A percentile compares a stretch with the other conserved stretches of the same genome.
Evolutionary conservation across 2,113 vertebrate genomes (phyloP).

Genomic region (Paedocypris sp.): DNA sequence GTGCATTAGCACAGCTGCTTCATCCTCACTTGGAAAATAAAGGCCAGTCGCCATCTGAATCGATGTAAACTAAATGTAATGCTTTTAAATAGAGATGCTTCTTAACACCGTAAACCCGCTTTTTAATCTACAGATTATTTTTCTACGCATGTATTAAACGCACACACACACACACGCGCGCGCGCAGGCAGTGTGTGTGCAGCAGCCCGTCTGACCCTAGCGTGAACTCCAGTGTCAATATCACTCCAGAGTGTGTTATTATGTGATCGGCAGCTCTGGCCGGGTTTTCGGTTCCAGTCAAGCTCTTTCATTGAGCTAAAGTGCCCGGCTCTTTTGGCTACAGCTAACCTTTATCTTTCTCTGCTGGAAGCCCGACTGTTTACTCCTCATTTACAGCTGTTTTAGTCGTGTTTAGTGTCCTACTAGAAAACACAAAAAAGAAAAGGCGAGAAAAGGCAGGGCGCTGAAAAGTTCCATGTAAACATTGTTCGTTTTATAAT

Average conservation of each 20-base stretch:
- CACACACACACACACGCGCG: no score
- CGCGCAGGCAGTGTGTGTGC: background rate
- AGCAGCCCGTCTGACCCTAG: constrained; percentile 2
- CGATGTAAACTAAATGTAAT: no score
- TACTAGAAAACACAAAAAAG: background rate
- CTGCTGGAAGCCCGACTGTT: constrained; percentile 19
- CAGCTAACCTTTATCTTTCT: constrained; percentile 2
- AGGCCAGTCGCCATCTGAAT: no score
- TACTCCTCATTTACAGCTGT: constrained; percentile 17
- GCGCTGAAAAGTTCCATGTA: no score
- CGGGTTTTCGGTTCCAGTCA: background rate
- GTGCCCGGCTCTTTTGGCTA: background rate
- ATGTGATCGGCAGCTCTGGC: background rate
- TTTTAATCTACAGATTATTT: no score
- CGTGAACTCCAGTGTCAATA: constrained; percentile 16
- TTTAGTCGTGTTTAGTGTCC: constrained; percentile 6
- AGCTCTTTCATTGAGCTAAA: background rate
- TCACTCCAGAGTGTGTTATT: constrained; percentile 4
- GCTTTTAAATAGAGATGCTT: no score
- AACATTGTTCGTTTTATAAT: no score
- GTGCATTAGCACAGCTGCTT: background rate
- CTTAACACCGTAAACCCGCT: no score
- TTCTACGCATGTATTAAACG: no score
- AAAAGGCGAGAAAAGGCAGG: background rate
- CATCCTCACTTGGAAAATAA: background rate